Evolutionary conservation across 2,113 vertebrate genomes (phyloP), one percentile per base, ranked within the genome.

Genomic region (Mustelus asterias): DNA sequence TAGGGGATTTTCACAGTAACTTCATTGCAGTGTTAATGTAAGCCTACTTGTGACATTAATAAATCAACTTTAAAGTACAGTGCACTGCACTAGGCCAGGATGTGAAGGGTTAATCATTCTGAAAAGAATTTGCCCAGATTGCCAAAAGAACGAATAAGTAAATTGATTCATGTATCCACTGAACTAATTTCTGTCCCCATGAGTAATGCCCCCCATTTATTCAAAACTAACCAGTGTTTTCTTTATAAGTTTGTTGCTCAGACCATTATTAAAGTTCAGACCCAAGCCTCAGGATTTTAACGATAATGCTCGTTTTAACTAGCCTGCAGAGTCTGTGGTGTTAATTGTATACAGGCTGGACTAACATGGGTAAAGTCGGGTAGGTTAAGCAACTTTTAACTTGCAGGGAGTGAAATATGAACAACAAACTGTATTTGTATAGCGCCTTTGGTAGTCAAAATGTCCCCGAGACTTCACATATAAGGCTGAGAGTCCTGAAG

Each of bases 121-220:
- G 44, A 10, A 88, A 88, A 26, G 20, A 48, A 88, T 88, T 20
- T 88, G 86, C 29, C 48, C 86, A 58, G 24, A 54, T 26, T 16
- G 26, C 48, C 48, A 58, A 89, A 58, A 29, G 5, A 26, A 54
- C 48, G 26, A 33, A 54, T 58, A 89, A 89, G 48, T 89, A 89
- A 89, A 89, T 60, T 89, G 54, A 58, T 89, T 29, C 58, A 54
- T 58, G 26, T 26, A 58, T 89, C 48, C 86, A 58, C 9, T 89
- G 86, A 89, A 58, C 86, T 54, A 58, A 58, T 89, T 54, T 89
- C 48, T 89, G 86, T 88, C 86, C 48, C 54, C 86, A 89, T 26
- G 48, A 89, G 48, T 58, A 89, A 89, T 89, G n/a, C 85, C 86
- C 29, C 33, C 29, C 48, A 89, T 89, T 89, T 89, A 58, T 89